phyloP scores from a whole-genome alignment of 2,888 invertebrate genomes.

The Pedicia rivosa region DNA sequence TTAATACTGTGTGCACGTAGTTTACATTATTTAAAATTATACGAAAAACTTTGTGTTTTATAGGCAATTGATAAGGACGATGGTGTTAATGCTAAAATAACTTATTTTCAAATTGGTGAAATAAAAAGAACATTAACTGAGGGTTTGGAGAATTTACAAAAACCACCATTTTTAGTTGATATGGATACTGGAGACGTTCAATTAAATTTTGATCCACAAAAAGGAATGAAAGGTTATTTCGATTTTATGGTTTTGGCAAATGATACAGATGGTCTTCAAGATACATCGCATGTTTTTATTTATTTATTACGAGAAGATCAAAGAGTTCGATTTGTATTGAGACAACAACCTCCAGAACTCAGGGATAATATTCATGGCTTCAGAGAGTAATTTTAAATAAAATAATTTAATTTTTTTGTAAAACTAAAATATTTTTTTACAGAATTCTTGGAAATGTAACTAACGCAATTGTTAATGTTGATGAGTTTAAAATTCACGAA shows the following conservation, averaged over 20 bases:
- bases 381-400: slow-evolving; percentile 41
- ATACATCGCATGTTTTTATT: slow-evolving; percentile 76
- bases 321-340: slow-evolving; percentile 75
- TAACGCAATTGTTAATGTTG: slow-evolving; percentile 80
- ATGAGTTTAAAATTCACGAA: slow-evolving; percentile 76
- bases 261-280: slow-evolving; percentile 66
- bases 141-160: slow-evolving; percentile 64
- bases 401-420: neutral
- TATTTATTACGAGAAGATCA: slow-evolving; percentile 88
- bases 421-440: slow-evolving; percentile 7
- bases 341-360: slow-evolving; percentile 76
- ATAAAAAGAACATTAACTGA: slow-evolving; percentile 72
- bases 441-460: slow-evolving; percentile 75
- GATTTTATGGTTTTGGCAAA: slow-evolving; percentile 79
- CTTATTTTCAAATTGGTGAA: slow-evolving; percentile 62
- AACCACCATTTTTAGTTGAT: slow-evolving; percentile 70
- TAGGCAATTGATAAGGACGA: slow-evolving; percentile 64
- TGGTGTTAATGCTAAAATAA: slow-evolving; percentile 55
- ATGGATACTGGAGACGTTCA: slow-evolving; percentile 65
- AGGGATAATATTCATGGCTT: slow-evolving; percentile 65
- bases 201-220: slow-evolving; percentile 89
- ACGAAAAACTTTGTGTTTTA: slow-evolving; percentile 12
- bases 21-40: neutral
- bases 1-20: neutral
- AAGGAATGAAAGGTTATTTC: slow-evolving; percentile 94